phyloP scores from a whole-genome alignment of 2,888 invertebrate species.

The Aricia artaxerxes region DNA sequence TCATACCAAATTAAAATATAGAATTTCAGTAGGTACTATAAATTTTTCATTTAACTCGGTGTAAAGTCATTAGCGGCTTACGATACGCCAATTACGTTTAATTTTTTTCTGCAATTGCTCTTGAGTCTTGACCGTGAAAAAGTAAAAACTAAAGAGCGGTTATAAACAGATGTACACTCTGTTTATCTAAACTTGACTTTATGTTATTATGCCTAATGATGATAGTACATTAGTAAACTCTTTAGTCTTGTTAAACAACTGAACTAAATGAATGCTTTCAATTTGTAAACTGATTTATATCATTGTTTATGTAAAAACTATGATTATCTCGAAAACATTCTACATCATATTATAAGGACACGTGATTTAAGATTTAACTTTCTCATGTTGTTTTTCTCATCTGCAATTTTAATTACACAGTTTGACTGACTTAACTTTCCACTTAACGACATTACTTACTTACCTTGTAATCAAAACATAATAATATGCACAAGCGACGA shows the following conservation, averaged over 20 bases:
- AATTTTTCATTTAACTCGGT: background rate
- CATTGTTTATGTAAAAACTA: background rate
- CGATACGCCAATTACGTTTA: slow-evolving; percentile 25
- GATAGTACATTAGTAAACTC: background rate
- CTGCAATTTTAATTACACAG: background rate
- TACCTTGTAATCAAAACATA: background rate
- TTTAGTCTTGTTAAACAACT: background rate
- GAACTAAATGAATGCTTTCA: background rate
- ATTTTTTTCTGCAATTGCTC: slow-evolving; percentile 37
- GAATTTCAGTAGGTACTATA: background rate
- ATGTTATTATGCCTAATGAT: background rate
- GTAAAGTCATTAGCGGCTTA: background rate
- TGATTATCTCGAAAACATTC: background rate
- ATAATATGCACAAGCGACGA: slow-evolving; percentile 17
- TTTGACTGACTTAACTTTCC: background rate
- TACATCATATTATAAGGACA: background rate
- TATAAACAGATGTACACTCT: slow-evolving; percentile 1
- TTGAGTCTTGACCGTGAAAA: slow-evolving; percentile 39
- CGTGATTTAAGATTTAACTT: background rate
- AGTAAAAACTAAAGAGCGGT: slow-evolving; percentile 29
- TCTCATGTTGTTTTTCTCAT: background rate
- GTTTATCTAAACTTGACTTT: slow-evolving; percentile 13
- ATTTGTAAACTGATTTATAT: background rate
- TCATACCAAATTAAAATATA: background rate
- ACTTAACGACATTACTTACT: background rate